Base-by-base conservation (phyloP, 2,888 invertebrate genomes). In the Caenorhabditis uteleia region DNA sequence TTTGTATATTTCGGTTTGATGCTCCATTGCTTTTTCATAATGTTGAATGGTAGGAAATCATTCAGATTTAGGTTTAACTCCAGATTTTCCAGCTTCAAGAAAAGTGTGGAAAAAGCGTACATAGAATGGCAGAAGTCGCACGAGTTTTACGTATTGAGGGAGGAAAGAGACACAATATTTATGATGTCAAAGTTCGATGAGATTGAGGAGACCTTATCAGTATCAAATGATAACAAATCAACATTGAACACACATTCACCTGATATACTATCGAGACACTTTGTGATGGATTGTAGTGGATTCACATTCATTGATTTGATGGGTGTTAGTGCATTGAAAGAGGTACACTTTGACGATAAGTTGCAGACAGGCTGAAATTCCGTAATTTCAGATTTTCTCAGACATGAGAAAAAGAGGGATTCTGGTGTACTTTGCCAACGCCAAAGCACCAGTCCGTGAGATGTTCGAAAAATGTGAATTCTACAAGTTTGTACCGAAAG, bases 1-100 rank as follows among this genome's bases (percentile, higher is more conserved):
- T 86, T 21, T 86, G 85, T 69, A 85, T 86, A 34, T 85, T 85
- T 79, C 83, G 86, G 16, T 86, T 85, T 75, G 86, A 86, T 55
- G 83, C 85, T 36, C 85, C 86, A 4, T 75, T 86, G 16, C 84
- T 85, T 54, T 86, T 85, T 79, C 85, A 86, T 16, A 86, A 86
- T 74, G 82, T 83, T 4, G 85, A 86, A 56, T 78, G 68, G 53
- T 57, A 18, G 26, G 27, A 20, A 12, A 36, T 33, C 5, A 8
- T 40, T 29, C 14, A 21, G 14, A n/a, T n/a, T n/a, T n/a, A n/a
- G n/a, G n/a, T n/a, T n/a, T n/a, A 8, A 8, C 12, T 39, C 16
- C n/a, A n/a, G n/a, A 16, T n/a, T 4, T 49, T 57, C 29, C 48
- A 62, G 69, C 27, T 72, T 75, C 65, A 72, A 75, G 50, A 61